Evolutionary conservation across 2,888 invertebrate genomes (phyloP), one percentile per base, ranked within the genome.

Genomic region (Metellina segmentata): DNA sequence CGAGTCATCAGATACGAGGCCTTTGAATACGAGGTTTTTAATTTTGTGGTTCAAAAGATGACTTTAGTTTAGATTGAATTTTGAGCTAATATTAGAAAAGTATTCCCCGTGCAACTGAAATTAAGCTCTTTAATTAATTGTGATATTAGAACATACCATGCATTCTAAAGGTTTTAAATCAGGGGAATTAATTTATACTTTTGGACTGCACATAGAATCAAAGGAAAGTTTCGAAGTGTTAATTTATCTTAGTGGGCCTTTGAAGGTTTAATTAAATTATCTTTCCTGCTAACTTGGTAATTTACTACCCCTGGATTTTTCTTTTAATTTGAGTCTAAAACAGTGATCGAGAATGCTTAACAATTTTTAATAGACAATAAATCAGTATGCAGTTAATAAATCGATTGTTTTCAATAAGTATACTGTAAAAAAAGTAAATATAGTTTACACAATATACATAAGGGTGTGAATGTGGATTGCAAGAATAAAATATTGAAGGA

Each of bases 141-240:
- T 16, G 16, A 8, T 61, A 16, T 61, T 61, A 61, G 61, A 16
- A 61, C 61, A 16, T 16, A 61, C 61, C 11, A 11, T 16, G 61
- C 61, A 61, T 61, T 61, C 16, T 61, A 61, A 61, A 61, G 61
- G 61, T 61, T 61, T 61, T 61, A 11, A 77, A 77, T 49, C 51
- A 11, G 49, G 11, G n/a, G n/a, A 77, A 77, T 77, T 49, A 77
- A 77, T 77, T 77, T 77, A 49, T 49, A 77, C 77, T 77, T 77
- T n/a, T 49, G n/a, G 49, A 49, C 49, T 49, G 48, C n/a, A 77
- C 49, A 77, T 77, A 49, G 77, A 77, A 51, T 77, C 77, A 49
- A 48, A 61, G 48, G 7, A 77, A 77, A 16, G 49, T 16, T 77
- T 77, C 16, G 77, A 11, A 13, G 49, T 49, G 49, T 77, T 49